Conservation (phyloP, 1,140 invertebrate species). For the Heliconius eleuchia region DNA sequence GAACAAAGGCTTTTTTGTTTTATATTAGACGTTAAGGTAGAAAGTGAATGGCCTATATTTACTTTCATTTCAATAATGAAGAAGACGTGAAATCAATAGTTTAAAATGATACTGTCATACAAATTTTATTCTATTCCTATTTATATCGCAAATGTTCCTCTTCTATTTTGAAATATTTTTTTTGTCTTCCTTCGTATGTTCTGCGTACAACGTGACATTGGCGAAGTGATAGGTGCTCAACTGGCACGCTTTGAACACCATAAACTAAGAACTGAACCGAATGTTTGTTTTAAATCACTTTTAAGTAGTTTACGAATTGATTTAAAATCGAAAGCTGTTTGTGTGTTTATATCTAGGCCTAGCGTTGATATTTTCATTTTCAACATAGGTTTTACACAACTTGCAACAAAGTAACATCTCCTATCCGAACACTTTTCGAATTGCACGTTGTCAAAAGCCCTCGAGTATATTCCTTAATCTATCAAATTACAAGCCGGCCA, state of each 20-base stretch:
- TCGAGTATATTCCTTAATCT: slow-evolving; percentile 70
- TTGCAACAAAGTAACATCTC: slow-evolving; percentile 36
- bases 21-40: not conserved
- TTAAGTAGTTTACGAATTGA: too few species aligned
- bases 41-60: not conserved
- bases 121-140: too few species aligned
- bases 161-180: too few species aligned
- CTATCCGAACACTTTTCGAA: slow-evolving; percentile 48
- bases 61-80: not conserved
- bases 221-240: too few species aligned
- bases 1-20: not conserved
- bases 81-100: not conserved
- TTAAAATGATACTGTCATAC: not conserved
- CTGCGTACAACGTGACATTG: too few species aligned
- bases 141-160: too few species aligned
- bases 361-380: not conserved
- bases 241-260: too few species aligned
- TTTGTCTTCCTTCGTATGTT: too few species aligned
- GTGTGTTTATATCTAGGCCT: too few species aligned
- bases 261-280: too few species aligned
- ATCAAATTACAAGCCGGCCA: slow-evolving; percentile 75
- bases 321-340: too few species aligned
- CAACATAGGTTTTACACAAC: not conserved
- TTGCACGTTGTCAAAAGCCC: slow-evolving; percentile 62
- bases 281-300: too few species aligned